Base-by-base conservation (phyloP, 2,888 invertebrate genomes). In the Euphydryas editha region DNA sequence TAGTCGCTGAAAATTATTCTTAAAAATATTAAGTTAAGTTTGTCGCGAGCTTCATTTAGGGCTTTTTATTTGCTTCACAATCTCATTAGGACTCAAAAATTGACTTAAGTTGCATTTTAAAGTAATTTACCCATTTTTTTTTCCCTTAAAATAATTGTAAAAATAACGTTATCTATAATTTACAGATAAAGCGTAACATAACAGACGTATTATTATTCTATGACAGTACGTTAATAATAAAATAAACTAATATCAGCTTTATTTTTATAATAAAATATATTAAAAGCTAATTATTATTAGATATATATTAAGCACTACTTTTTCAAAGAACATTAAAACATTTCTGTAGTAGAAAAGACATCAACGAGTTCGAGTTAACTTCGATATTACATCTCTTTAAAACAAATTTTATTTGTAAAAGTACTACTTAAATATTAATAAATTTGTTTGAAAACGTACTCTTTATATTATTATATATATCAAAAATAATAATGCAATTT, bases 291-390 rank as follows among this genome's bases (percentile, higher is more conserved):
- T 24, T 51, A 51, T 51, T 51, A 44, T 15, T 15, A 51, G 15
- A 15, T 4, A 51, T 24, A 51, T 51, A 24, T 15, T 15, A 51
- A 51, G 21, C 5, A 7, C 30, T 30, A 30, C 30, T 21, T 21
- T 49, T 49, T 21, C 21, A 10, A 24, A 51, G 15, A n/a, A 24
- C 24, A 51, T 47, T 47, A 47, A 11, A 51, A 24, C 21, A 51
- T 24, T 51, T 51, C 49, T 24, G 49, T 24, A 24, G 15, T n/a
- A 21, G 49, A 51, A 51, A 51, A 51, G 49, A 51, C 49, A 51
- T 51, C 49, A 51, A 51, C 49, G 49, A 24, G 49, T 13, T 5
- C 3, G 13, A 13, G 18, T 21, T 13, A 5, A 11, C 15, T 6
- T 20, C 5, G 18, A 11, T 49, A 20, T 49, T 18, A 18, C 8